Conservation (phyloP, 2,888 invertebrate genomes). For the Micropterix aruncella region DNA sequence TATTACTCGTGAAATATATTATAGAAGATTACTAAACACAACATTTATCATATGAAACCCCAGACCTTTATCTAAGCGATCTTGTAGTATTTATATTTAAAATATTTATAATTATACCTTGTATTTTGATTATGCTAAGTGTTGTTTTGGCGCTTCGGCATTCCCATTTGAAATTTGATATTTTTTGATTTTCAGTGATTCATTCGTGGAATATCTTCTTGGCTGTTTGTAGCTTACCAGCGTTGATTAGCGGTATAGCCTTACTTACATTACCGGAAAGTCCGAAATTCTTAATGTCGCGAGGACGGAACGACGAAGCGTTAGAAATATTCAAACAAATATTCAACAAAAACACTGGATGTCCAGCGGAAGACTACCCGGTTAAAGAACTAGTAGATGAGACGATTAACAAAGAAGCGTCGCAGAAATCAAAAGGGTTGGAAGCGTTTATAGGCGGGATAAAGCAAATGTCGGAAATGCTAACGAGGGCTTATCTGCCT, state of each 20-base stretch:
- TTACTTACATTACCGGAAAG: constrained; percentile 57
- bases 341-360: constrained; percentile 50
- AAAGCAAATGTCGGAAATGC: constrained; percentile 49
- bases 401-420: constrained; percentile 22
- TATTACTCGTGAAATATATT: too few species aligned
- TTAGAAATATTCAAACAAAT: constrained; percentile 46
- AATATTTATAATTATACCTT: too few species aligned
- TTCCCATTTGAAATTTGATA: too few species aligned
- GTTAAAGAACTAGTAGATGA: constrained; percentile 33
- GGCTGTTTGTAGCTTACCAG: constrained; percentile 44
- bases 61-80: too few species aligned
- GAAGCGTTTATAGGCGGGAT: constrained; percentile 43
- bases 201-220: constrained; percentile 50
- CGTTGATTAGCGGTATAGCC: constrained; percentile 46
- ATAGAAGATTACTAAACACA: too few species aligned
- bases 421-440: too few species aligned
- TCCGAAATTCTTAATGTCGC: constrained; percentile 63
- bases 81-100: too few species aligned
- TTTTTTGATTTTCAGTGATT: constrained; percentile 35
- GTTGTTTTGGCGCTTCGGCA: too few species aligned
- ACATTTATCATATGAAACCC: too few species aligned
- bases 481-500: constrained; percentile 42
- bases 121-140: too few species aligned
- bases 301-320: constrained; percentile 51
- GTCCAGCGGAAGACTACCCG: constrained; percentile 45